A percentile compares a stretch with the other conserved stretches of the same genome.
Conservation (phyloP, 2,888 invertebrate genomes). For the Eupithecia exiguata region DNA sequence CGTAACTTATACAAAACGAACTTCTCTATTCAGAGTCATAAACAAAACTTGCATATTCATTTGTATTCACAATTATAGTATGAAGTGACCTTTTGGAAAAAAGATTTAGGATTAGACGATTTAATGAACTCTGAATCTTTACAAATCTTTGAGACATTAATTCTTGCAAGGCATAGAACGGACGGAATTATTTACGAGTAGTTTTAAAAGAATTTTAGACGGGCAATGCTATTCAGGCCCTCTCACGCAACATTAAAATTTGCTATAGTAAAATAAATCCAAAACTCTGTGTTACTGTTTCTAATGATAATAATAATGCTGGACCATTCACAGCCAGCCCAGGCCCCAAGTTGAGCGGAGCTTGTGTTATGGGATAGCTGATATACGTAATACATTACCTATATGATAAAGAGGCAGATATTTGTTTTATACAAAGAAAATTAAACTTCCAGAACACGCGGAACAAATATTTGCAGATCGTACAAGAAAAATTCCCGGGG, state of each 20-base stretch:
- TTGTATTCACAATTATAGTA: neutral
- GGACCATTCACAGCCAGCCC: too few species aligned
- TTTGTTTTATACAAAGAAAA: neutral
- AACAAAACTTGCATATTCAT: neutral
- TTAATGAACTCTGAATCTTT: constrained; percentile 5
- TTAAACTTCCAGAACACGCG: neutral
- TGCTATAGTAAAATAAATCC: neutral
- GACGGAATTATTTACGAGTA: neutral
- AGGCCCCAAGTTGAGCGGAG: too few species aligned
- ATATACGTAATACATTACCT: neutral
- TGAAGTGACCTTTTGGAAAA: neutral
- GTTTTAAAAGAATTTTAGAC: neutral
- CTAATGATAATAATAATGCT: neutral
- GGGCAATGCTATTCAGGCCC: neutral
- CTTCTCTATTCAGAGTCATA: neutral
- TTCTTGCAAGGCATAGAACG: neutral
- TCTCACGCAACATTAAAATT: neutral
- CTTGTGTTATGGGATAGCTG: neutral
- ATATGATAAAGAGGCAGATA: neutral
- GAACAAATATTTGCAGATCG: neutral
- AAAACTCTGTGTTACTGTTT: neutral
- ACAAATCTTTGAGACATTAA: neutral
- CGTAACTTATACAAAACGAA: neutral
- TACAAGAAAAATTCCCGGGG: neutral
- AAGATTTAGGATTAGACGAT: too few species aligned